Conservation (phyloP, 2,797 vertebrate genomes). For the Squalus acanthias region DNA sequence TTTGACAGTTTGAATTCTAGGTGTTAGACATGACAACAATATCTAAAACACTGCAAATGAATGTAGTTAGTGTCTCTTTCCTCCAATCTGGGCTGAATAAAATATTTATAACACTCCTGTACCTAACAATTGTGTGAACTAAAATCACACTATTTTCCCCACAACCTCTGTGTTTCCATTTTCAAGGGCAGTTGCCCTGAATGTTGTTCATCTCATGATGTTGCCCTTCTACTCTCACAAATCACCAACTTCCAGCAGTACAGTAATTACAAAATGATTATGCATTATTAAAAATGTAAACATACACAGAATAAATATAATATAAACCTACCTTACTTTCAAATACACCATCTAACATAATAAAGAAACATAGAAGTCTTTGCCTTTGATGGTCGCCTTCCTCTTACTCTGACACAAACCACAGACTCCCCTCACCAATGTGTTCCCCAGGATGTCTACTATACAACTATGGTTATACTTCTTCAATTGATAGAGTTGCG, state of each 20-base stretch:
- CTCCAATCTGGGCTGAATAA: neutral
- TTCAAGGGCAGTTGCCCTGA: neutral
- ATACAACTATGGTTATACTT: neutral
- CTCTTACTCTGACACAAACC: neutral
- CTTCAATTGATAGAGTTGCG: neutral
- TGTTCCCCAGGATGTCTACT: neutral
- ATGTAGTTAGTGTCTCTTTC: neutral
- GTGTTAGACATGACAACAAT: neutral
- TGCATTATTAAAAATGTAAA: neutral
- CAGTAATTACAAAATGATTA: conserved; percentile 12
- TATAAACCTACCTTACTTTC: neutral
- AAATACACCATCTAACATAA: neutral
- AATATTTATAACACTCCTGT: neutral
- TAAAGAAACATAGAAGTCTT: neutral
- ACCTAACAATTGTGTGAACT: neutral
- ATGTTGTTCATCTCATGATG: no score
- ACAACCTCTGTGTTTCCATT: neutral
- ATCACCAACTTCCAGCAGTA: neutral
- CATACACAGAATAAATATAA: neutral
- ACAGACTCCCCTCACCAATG: neutral
- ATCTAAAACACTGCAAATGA: neutral
- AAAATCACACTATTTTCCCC: neutral
- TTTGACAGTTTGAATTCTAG: neutral
- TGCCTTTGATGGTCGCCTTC: neutral
- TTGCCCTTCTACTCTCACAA: neutral